Conservation (phyloP, 2,113 vertebrate species). For the Cinclus mexicanus region DNA sequence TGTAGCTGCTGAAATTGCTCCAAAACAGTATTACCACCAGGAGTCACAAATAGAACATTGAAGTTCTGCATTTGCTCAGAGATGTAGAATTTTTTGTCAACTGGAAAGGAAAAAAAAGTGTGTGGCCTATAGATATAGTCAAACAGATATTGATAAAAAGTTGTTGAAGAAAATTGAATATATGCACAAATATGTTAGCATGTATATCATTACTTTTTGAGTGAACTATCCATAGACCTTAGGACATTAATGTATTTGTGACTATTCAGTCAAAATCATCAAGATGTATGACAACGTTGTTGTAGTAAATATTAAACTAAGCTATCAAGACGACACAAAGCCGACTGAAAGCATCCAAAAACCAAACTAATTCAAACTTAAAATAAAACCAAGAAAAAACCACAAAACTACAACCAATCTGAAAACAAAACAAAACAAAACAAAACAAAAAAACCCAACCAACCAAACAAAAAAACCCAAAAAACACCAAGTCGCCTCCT, state of each 20-base stretch:
- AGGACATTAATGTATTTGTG: background rate
- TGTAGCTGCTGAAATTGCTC: background rate
- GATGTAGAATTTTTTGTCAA: background rate
- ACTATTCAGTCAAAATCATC: background rate
- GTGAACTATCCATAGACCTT: background rate
- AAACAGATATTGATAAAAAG: background rate
- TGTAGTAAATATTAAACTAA: background rate
- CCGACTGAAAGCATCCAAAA: no score
- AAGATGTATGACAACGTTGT: background rate
- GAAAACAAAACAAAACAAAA: background rate
- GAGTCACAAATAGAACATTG: background rate
- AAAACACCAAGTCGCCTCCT: background rate
- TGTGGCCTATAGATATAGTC: background rate
- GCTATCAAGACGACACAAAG: background rate
- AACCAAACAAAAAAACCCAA: no score
- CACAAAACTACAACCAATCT: background rate
- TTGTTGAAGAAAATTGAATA: background rate
- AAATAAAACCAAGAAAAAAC: background rate
- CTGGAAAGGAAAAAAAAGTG: rapidly evolving
- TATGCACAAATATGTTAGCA: background rate
- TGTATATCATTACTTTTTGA: background rate
- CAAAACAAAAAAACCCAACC: no score
- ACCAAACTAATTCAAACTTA: background rate
- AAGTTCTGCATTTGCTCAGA: background rate
- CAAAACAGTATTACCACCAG: background rate